A percentile compares a stretch with the other conserved stretches of the same genome.
phyloP scores from a whole-genome alignment of 2,113 vertebrate species.

The Hippocampus abdominalis region DNA sequence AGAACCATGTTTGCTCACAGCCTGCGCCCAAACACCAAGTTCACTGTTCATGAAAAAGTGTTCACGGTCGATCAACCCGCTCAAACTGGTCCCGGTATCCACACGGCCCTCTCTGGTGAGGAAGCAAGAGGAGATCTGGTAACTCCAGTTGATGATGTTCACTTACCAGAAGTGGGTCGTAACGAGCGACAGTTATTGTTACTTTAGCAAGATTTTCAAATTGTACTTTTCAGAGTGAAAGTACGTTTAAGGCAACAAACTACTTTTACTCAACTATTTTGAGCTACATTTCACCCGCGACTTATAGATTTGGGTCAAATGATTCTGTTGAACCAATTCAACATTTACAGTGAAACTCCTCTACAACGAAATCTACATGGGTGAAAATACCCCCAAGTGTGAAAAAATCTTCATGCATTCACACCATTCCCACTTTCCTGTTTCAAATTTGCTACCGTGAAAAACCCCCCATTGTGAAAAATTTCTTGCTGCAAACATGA shows the following conservation, averaged over 20 bases:
- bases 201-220: not conserved
- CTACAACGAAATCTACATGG: no score
- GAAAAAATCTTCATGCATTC: no score
- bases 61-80: slow-evolving; percentile 23
- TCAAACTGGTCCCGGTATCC: not conserved
- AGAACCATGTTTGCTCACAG: slow-evolving; percentile 30
- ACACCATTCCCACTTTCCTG: no score
- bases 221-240: no score
- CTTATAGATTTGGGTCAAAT: not conserved
- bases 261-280: not conserved
- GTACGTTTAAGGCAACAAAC: not conserved
- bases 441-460: no score
- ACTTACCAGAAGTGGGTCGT: not conserved
- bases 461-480: no score
- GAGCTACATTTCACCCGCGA: not conserved
- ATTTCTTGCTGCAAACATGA: no score
- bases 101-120: slow-evolving; percentile 5
- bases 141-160: not conserved
- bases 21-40: slow-evolving; percentile 59
- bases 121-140: not conserved
- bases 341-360: no score
- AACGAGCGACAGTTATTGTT: not conserved
- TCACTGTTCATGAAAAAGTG: not conserved
- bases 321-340: no score
- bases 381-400: no score